A percentile compares a stretch with the other conserved stretches of the same genome.
phyloP scores from a whole-genome alignment of 2,113 vertebrate species.

The Petrocephalus zakoni region DNA sequence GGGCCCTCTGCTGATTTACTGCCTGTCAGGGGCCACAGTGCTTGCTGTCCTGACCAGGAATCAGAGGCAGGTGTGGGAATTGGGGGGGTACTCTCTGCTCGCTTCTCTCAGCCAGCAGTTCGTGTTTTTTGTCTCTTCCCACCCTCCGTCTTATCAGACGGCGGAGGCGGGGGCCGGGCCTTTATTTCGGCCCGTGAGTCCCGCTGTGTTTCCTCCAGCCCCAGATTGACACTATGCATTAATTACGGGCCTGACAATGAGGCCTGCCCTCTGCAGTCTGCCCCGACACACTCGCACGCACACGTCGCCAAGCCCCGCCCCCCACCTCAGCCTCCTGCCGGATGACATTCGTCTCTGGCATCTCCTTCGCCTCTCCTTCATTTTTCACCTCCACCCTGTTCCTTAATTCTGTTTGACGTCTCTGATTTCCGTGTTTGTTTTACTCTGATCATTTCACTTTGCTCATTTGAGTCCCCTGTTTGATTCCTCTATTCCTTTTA shows the following conservation, averaged over 20 bases:
- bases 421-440: background rate
- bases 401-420: background rate
- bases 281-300: background rate
- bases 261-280: background rate
- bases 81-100: constrained; percentile 61
- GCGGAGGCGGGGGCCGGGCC: constrained; percentile 17
- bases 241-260: constrained; percentile 54
- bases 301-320: background rate
- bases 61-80: background rate
- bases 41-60: constrained; percentile 57
- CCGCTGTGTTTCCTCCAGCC: constrained; percentile 65
- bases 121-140: constrained; percentile 38
- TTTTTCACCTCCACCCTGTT: background rate
- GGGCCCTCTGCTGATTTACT: constrained; percentile 73
- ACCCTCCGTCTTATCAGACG: constrained; percentile 35
- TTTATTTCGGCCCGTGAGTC: constrained; percentile 41
- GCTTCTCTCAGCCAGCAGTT: constrained; percentile 52
- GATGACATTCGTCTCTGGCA: constrained; percentile 37
- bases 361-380: background rate
- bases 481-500: background rate
- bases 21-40: constrained; percentile 70
- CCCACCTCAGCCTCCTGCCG: constrained; percentile 43
- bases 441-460: background rate
- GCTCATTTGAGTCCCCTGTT: background rate
- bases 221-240: constrained; percentile 64